Conservation (phyloP, 1,140 invertebrate genomes). For the Tribolium castaneum region DNA sequence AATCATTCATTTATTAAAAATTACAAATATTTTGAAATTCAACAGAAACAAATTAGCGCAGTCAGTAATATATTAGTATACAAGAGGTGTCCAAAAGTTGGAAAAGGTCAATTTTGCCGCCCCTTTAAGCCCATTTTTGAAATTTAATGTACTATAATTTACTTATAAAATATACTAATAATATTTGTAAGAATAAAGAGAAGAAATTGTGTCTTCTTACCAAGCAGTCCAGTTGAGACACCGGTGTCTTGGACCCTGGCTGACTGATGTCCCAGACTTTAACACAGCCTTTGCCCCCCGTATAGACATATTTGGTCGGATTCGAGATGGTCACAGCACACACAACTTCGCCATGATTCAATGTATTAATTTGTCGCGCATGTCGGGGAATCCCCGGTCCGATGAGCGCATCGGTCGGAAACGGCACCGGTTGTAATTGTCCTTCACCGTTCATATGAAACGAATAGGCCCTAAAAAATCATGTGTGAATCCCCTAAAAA, state of each 20-base stretch:
- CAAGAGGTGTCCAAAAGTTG: too few relatives aligned
- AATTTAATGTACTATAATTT: too few relatives aligned
- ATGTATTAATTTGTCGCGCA: slow-evolving; percentile 89
- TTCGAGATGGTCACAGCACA: slow-evolving; percentile 92
- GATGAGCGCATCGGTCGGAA: slow-evolving; percentile 95
- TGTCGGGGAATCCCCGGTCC: slow-evolving; percentile 95
- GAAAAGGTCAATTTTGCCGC: too few relatives aligned
- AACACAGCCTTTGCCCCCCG: slow-evolving; percentile 91
- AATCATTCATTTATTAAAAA: not conserved
- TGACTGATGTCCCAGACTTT: slow-evolving; percentile 88
- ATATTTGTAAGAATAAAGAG: too few relatives aligned
- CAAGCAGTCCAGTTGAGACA: slow-evolving; percentile 86
- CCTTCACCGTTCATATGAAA: slow-evolving; percentile 92
- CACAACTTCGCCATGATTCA: slow-evolving; percentile 94
- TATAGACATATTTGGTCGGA: slow-evolving; percentile 95
- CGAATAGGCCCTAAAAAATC: slow-evolving; percentile 85
- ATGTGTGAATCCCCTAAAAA: not conserved
- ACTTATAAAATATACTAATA: too few relatives aligned
- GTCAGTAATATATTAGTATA: too few relatives aligned
- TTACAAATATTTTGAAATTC: too few relatives aligned
- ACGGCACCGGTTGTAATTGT: slow-evolving; percentile 92
- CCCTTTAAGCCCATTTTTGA: too few relatives aligned
- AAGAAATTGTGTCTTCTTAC: slow-evolving; percentile 56
- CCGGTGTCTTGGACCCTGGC: slow-evolving; percentile 76
- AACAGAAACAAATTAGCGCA: too few relatives aligned